These are phyloP conservation scores for Yponomeuta malinellus DNA, from an alignment of 2,888 invertebrate genomes.

Conservation along the genomic window DNA sequence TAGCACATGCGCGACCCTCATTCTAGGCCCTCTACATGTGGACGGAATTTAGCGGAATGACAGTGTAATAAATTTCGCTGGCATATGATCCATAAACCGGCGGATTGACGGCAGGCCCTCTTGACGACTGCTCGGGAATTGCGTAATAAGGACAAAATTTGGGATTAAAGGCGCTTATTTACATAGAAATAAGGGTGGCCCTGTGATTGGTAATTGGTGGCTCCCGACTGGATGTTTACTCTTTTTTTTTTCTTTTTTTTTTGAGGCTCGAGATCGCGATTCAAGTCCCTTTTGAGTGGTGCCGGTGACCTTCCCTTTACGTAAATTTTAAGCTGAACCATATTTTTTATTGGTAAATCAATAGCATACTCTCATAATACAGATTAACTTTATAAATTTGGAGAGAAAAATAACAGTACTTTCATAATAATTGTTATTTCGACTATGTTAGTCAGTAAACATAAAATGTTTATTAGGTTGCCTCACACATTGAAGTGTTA, in stretches of 20 bases:
- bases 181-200: slow-evolving; percentile 21
- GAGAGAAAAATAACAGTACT: too few species aligned
- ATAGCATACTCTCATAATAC: too few species aligned
- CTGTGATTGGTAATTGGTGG: slow-evolving; percentile 7
- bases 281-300: too few species aligned
- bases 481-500: too few species aligned
- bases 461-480: too few species aligned
- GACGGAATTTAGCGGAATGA: slow-evolving; percentile 54
- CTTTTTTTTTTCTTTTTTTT: background rate
- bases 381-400: too few species aligned
- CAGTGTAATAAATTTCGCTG: slow-evolving; percentile 55
- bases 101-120: slow-evolving; percentile 22
- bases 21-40: slow-evolving; percentile 45
- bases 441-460: too few species aligned
- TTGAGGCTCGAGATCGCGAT: too few species aligned
- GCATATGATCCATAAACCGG: slow-evolving; percentile 55
- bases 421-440: too few species aligned
- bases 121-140: slow-evolving; percentile 18
- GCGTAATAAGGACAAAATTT: slow-evolving; percentile 21
- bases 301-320: too few species aligned
- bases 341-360: too few species aligned
- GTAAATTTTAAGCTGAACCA: too few species aligned
- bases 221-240: background rate
- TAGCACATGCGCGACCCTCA: slow-evolving; percentile 52
- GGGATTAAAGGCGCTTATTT: slow-evolving; percentile 29